A percentile compares a stretch with the other conserved stretches of the same genome.
phyloP scores from a whole-genome alignment of 2,113 vertebrate species.

The Emydura subglobosa region DNA sequence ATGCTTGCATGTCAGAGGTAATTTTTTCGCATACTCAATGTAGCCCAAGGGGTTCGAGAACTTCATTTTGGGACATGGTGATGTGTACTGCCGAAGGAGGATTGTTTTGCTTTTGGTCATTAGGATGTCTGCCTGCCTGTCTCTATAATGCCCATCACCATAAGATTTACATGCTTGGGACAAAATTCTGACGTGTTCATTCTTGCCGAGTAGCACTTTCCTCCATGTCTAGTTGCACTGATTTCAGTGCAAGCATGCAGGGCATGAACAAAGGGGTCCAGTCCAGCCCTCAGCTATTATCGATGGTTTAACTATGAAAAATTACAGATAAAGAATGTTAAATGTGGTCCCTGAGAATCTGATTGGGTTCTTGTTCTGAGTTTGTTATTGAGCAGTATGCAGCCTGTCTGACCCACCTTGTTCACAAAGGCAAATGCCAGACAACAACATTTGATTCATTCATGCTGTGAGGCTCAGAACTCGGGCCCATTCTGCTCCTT shows the following conservation, averaged over 20 bases:
- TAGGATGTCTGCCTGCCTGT: background rate
- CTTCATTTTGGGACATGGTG: no score
- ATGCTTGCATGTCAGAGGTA: background rate
- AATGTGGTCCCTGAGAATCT: background rate
- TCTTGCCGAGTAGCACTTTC: background rate
- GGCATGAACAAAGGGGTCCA: no score
- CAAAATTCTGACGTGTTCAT: background rate
- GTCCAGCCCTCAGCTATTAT: background rate
- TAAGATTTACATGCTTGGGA: background rate
- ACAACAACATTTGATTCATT: background rate
- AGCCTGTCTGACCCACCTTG: fast-evolving
- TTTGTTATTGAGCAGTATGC: fast-evolving
- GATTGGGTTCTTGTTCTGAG: fast-evolving
- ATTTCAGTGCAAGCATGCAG: no score
- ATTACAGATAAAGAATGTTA: fast-evolving
- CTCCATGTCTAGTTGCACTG: background rate
- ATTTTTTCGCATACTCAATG: background rate
- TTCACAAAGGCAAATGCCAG: background rate
- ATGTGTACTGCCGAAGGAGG: background rate
- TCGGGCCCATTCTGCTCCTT: fast-evolving
- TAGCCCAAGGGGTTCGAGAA: background rate
- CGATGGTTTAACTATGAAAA: background rate
- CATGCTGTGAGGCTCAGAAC: background rate
- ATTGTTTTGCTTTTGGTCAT: background rate
- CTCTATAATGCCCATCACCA: background rate